A percentile compares a stretch with the other conserved stretches of the same genome.
phyloP scores from a whole-genome alignment of 2,113 vertebrate genomes.

The Leptocoma aspasia region DNA sequence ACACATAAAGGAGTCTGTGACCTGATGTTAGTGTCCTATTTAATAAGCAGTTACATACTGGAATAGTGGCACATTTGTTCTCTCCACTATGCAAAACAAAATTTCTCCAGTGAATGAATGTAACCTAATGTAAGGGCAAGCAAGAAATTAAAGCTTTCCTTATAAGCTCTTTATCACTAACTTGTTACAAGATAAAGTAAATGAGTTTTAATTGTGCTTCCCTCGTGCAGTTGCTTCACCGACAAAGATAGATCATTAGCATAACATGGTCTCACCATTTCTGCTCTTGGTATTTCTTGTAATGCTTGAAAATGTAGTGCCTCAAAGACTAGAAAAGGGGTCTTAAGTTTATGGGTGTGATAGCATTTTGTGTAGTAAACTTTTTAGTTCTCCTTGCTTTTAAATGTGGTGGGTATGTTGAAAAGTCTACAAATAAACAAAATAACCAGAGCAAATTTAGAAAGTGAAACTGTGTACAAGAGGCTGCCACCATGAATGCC shows the following conservation, averaged over 20 bases:
- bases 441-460: not conserved
- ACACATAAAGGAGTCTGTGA: not conserved
- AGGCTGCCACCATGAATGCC: not conserved
- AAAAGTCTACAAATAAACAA: not conserved
- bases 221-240: not conserved
- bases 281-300: not conserved
- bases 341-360: not conserved
- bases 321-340: not conserved
- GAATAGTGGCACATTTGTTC: not conserved
- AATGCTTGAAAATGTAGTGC: not conserved
- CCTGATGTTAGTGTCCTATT: constrained; percentile 26
- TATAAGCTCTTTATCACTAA: constrained; percentile 10
- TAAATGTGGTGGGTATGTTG: not conserved
- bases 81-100: not conserved
- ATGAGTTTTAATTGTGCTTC: constrained; percentile 51
- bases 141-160: not conserved
- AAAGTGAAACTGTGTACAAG: not conserved
- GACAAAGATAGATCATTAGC: not conserved
- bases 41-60: not conserved
- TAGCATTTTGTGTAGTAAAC: not conserved
- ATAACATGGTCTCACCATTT: not conserved
- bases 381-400: not conserved
- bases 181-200: constrained; percentile 48
- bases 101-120: not conserved
- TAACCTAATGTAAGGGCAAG: not conserved